Conservation (phyloP, 2,888 invertebrate genomes). For the Agrotis clavis region DNA sequence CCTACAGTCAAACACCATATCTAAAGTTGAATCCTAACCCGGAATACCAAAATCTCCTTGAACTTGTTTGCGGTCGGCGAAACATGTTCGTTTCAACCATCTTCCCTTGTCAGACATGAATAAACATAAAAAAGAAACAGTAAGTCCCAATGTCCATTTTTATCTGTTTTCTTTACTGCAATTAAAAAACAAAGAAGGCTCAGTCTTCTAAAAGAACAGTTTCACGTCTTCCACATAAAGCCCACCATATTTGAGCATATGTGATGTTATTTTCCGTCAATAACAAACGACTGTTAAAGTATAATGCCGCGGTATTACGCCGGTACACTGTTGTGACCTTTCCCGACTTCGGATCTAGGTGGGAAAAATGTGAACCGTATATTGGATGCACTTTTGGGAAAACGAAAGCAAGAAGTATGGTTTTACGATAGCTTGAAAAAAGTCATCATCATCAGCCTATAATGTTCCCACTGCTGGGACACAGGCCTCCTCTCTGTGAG, state of each 20-base stretch:
- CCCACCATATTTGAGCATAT: constrained; percentile 34
- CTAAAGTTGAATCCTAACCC: too few relatives aligned
- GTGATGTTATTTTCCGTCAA: constrained; percentile 32
- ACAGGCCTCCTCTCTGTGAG: too few relatives aligned
- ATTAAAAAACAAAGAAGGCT: neutral
- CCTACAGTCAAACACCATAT: neutral
- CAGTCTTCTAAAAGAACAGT: neutral
- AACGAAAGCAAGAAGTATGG: neutral
- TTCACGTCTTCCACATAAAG: constrained; percentile 24
- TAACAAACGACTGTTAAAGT: constrained; percentile 33
- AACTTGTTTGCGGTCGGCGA: too few relatives aligned
- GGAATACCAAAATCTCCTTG: too few relatives aligned
- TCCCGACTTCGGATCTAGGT: constrained; percentile 31
- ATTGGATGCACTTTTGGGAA: neutral
- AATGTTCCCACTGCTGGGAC: too few relatives aligned
- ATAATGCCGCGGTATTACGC: constrained; percentile 44
- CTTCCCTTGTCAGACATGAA: too few relatives aligned
- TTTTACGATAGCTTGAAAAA: neutral
- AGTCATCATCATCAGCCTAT: too few relatives aligned
- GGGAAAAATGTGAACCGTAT: constrained; percentile 22
- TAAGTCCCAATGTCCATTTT: neutral
- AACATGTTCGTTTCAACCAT: too few relatives aligned
- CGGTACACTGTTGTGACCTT: constrained; percentile 39
- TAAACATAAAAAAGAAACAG: neutral
- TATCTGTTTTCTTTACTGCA: neutral